A percentile compares a stretch with the other conserved stretches of the same genome.
Evolutionary conservation across 1,140 invertebrate genomes (phyloP).

Genomic region (Drosophila arizonae): DNA sequence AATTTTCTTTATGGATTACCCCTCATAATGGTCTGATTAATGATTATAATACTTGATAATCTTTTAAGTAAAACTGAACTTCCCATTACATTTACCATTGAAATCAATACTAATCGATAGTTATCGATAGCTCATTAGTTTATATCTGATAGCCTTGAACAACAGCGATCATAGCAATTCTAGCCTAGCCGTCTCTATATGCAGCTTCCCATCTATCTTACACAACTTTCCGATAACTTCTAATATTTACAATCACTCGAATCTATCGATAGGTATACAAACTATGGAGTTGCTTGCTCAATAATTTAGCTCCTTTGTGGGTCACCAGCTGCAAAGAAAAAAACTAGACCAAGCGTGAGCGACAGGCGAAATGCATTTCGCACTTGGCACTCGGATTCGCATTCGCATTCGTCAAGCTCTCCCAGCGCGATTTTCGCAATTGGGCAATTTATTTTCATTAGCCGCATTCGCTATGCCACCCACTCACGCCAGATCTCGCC

Average conservation of each 20-base stretch:
- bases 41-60: too few species aligned
- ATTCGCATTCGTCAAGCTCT: constrained; percentile 17
- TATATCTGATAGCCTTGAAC: too few species aligned
- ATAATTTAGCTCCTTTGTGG: background rate
- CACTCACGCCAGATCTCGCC: constrained; percentile 7
- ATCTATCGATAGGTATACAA: background rate
- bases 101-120: background rate
- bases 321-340: background rate
- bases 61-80: too few species aligned
- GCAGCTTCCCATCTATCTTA: too few species aligned
- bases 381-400: constrained; percentile 12
- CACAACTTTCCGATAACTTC: too few species aligned
- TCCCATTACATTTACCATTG: background rate
- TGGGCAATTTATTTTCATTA: constrained; percentile 32
- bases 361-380: constrained; percentile 16
- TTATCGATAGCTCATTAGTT: background rate
- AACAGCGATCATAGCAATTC: too few species aligned
- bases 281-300: too few species aligned
- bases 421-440: constrained; percentile 2
- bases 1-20: too few species aligned
- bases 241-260: too few species aligned
- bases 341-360: constrained; percentile 10
- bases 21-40: too few species aligned
- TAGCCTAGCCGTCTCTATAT: too few species aligned
- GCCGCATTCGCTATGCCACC: constrained; percentile 14